These are phyloP conservation scores for Malaclemys terrapin DNA, from an alignment of 2,113 vertebrate species.

Conservation along the genomic window DNA sequence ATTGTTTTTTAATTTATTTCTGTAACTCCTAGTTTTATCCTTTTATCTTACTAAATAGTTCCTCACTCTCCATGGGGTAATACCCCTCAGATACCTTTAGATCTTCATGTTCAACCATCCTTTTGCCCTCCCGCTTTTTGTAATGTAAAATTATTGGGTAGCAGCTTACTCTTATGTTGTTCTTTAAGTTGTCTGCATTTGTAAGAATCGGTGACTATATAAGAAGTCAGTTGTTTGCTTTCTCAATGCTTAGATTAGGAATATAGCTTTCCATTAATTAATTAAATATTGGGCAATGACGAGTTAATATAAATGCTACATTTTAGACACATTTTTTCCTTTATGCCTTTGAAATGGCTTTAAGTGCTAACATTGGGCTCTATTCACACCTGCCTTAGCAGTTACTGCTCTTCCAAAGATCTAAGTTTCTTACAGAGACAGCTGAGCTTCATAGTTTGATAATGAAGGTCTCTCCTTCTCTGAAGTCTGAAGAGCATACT, in stretches of 20 bases:
- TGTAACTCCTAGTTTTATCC: background rate
- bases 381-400: too few relatives aligned
- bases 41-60: background rate
- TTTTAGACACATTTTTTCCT: background rate
- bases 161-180: background rate
- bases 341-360: background rate
- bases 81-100: background rate
- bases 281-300: background rate
- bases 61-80: background rate
- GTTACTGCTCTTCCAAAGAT: too few relatives aligned
- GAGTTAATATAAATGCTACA: background rate
- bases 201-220: background rate
- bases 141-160: background rate
- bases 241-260: background rate
- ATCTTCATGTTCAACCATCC: background rate
- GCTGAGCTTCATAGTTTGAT: background rate
- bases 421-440: too few relatives aligned
- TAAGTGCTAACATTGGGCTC: background rate
- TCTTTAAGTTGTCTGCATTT: background rate
- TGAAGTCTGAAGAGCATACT: slow-evolving; percentile 3
- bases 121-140: background rate
- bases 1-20: background rate
- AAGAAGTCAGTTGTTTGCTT: background rate
- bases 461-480: background rate
- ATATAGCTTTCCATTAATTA: background rate